Conservation (phyloP, 2,888 invertebrate genomes). For the Drosophila diplacantha region DNA sequence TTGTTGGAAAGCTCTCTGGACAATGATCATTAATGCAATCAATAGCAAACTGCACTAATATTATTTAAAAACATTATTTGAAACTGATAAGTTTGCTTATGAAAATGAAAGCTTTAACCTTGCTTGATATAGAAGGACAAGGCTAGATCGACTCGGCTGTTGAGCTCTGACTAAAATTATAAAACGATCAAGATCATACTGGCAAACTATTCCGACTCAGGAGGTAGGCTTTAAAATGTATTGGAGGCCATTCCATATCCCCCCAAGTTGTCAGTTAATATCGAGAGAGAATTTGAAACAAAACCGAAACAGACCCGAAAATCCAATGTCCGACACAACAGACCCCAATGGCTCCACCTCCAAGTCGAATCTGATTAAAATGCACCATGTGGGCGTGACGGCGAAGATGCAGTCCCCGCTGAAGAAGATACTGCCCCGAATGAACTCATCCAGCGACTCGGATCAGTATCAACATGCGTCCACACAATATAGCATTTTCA, state of each 20-base stretch:
- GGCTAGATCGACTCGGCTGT: too few relatives aligned
- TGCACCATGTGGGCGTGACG: slow-evolving; percentile 75
- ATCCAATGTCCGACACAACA: slow-evolving; percentile 67
- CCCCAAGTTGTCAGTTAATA: slow-evolving; percentile 15
- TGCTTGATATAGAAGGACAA: too few relatives aligned
- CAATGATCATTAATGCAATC: too few relatives aligned
- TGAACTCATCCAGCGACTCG: slow-evolving; percentile 70
- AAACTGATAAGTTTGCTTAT: too few relatives aligned
- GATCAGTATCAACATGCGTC: slow-evolving; percentile 52
- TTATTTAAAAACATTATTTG: too few relatives aligned
- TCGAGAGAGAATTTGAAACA: background rate
- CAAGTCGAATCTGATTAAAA: slow-evolving; percentile 70
- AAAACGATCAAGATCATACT: too few relatives aligned
- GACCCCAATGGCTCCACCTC: slow-evolving; percentile 57
- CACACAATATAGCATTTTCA: slow-evolving; percentile 63
- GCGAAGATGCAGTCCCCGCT: slow-evolving; percentile 74
- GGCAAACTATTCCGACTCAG: too few relatives aligned
- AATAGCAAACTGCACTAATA: too few relatives aligned
- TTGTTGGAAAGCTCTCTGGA: too few relatives aligned
- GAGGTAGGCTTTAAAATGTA: background rate
- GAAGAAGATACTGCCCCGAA: slow-evolving; percentile 62
- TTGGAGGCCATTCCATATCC: slow-evolving; percentile 2
- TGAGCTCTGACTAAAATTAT: too few relatives aligned
- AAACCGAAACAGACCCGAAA: background rate
- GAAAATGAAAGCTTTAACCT: too few relatives aligned